Percentiles rank a stretch among this genome's conserved stretches.
These are phyloP conservation scores for Papilio helenus DNA, from an alignment of 1,140 invertebrate species.

Conservation along the genomic window DNA sequence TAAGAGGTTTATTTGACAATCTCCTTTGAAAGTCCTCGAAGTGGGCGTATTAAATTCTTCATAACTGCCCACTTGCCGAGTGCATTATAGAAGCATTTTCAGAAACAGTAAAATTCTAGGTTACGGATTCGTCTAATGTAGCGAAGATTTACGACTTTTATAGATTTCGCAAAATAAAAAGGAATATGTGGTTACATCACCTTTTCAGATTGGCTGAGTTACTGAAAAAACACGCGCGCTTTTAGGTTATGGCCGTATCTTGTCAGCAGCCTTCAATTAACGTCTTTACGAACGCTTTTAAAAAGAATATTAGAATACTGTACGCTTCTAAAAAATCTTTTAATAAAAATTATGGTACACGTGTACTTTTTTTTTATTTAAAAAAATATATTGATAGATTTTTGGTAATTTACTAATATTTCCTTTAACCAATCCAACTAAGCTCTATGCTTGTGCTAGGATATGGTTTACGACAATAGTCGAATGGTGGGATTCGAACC, in stretches of 20 bases:
- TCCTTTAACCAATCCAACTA: too few species aligned
- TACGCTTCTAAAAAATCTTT: slow-evolving; percentile 19
- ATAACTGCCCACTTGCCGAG: slow-evolving; percentile 68
- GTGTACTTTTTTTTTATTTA: neutral
- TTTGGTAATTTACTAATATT: too few species aligned
- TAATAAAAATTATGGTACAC: neutral
- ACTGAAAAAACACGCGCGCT: slow-evolving; percentile 68
- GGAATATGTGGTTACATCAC: slow-evolving; percentile 50
- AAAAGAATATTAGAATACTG: slow-evolving; percentile 44
- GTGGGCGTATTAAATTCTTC: slow-evolving; percentile 77
- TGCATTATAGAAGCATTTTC: slow-evolving; percentile 39
- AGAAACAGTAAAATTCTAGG: neutral
- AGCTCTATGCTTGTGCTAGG: too few species aligned
- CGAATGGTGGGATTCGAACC: too few species aligned
- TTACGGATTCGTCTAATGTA: slow-evolving; percentile 1
- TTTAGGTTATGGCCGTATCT: slow-evolving; percentile 62
- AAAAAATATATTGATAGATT: too few species aligned
- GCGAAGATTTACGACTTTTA: slow-evolving; percentile 21
- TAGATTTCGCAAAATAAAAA: slow-evolving; percentile 38
- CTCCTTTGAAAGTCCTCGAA: slow-evolving; percentile 63
- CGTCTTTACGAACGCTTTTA: slow-evolving; percentile 53
- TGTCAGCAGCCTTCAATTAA: slow-evolving; percentile 69
- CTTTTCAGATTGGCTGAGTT: slow-evolving; percentile 69
- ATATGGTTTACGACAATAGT: too few species aligned
- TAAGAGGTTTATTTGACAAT: slow-evolving; percentile 75